phyloP scores from a whole-genome alignment of 2,797 vertebrate genomes.

The Urosaurus nigricauda region DNA sequence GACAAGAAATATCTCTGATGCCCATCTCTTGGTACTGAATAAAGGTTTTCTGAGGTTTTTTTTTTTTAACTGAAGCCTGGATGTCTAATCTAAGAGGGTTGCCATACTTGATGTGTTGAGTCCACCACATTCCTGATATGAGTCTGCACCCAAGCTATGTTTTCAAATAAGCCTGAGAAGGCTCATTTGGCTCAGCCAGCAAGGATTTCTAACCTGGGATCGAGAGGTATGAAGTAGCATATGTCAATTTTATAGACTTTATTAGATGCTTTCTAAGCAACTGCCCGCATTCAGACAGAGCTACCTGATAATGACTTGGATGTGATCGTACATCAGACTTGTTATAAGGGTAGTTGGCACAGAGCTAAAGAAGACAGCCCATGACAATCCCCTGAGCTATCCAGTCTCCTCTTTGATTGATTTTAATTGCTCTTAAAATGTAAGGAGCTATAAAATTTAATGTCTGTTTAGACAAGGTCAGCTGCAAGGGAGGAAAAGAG shows the following conservation, averaged over 20 bases:
- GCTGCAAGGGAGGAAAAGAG: conserved; percentile 43
- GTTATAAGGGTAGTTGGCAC: conserved; percentile 29
- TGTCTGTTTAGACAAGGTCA: conserved; percentile 55
- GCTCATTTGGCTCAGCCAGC: no score
- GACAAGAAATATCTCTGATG: no score
- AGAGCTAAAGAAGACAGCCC: conserved; percentile 27
- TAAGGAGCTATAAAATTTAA: conserved; percentile 51
- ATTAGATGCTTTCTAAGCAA: background rate
- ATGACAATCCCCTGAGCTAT: conserved; percentile 36
- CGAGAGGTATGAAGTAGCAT: background rate
- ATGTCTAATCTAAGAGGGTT: no score
- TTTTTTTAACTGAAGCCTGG: no score
- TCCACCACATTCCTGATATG: no score
- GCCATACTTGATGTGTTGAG: no score
- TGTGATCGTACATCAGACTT: conserved; percentile 16
- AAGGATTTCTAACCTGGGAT: background rate
- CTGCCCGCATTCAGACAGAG: background rate
- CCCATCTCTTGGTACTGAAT: no score
- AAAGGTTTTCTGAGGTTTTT: no score
- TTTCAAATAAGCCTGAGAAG: no score
- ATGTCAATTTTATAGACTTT: background rate
- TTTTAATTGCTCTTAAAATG: conserved; percentile 53
- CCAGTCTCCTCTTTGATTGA: conserved; percentile 47
- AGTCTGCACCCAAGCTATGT: no score
- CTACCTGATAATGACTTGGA: conserved; percentile 4